Evolutionary conservation across 2,113 vertebrate genomes (phyloP).

Genomic region (Notiomystis cincta): DNA sequence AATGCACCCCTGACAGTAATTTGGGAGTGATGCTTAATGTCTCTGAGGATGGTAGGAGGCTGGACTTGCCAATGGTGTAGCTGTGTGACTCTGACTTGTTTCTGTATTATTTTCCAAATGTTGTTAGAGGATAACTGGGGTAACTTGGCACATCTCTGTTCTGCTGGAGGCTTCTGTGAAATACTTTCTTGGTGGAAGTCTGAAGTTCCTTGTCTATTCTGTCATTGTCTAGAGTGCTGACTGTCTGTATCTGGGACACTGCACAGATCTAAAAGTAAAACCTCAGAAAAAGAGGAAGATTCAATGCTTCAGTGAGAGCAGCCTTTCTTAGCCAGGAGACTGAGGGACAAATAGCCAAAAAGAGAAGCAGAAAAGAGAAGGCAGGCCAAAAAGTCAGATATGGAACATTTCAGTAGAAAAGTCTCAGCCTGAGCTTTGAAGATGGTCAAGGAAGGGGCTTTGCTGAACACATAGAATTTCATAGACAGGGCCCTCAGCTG

Average conservation of each 20-base stretch:
- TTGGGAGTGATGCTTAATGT: neutral
- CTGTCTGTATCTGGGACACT: neutral
- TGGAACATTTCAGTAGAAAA: neutral
- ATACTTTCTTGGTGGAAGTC: neutral
- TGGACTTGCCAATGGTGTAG: neutral
- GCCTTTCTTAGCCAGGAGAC: neutral
- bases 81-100: neutral
- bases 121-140: neutral
- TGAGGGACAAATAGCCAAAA: neutral
- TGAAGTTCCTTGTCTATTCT: neutral
- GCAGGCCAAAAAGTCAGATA: neutral
- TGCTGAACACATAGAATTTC: neutral
- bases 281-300: neutral
- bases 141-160: neutral
- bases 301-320: neutral
- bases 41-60: neutral
- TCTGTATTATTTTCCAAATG: neutral
- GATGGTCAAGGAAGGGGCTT: neutral
- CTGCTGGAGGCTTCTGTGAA: neutral
- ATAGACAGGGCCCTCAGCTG: neutral
- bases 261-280: neutral
- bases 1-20: neutral
- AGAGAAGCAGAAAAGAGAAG: neutral
- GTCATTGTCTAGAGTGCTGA: neutral
- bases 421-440: neutral